Conservation (phyloP, 2,113 vertebrate genomes). For the Mystacornis crossleyi region DNA sequence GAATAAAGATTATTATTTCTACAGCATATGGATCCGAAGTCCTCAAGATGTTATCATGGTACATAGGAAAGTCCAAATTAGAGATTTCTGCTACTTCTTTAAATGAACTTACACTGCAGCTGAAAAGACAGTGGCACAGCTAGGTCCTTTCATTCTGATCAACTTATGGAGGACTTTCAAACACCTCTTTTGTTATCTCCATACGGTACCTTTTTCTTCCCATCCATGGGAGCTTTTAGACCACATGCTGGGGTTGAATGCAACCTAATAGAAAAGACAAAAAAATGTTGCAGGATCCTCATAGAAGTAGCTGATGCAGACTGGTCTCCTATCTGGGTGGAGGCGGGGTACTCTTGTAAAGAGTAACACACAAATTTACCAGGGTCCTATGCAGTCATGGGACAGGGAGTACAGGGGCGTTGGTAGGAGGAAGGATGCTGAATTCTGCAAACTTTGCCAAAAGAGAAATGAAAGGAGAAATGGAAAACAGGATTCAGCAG, state of each 20-base stretch:
- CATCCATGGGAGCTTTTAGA: not conserved
- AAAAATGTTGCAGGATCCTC: not conserved
- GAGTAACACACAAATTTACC: not conserved
- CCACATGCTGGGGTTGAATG: not conserved
- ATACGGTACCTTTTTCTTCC: not conserved
- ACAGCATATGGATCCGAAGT: not conserved
- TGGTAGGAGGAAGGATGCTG: not conserved
- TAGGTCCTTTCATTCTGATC: not conserved
- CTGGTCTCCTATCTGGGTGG: not conserved
- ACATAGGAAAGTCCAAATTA: not conserved
- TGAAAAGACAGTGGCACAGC: not conserved
- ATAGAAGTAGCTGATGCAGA: not conserved
- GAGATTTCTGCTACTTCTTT: not conserved
- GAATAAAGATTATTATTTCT: not conserved
- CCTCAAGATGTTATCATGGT: not conserved
- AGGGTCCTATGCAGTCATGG: not conserved
- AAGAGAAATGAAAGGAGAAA: conserved; percentile 36
- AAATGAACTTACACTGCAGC: not conserved
- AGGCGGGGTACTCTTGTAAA: not conserved
- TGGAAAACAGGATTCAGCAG: conserved; percentile 1
- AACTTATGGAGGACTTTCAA: not conserved
- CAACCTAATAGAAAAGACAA: not conserved
- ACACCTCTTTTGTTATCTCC: not conserved
- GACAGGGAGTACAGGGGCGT: not conserved
- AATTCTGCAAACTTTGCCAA: not conserved